Evolutionary conservation across 1,140 invertebrate species (phyloP), one percentile per base, ranked within the genome.

Genomic region (Polypedilum vanderplanki): DNA sequence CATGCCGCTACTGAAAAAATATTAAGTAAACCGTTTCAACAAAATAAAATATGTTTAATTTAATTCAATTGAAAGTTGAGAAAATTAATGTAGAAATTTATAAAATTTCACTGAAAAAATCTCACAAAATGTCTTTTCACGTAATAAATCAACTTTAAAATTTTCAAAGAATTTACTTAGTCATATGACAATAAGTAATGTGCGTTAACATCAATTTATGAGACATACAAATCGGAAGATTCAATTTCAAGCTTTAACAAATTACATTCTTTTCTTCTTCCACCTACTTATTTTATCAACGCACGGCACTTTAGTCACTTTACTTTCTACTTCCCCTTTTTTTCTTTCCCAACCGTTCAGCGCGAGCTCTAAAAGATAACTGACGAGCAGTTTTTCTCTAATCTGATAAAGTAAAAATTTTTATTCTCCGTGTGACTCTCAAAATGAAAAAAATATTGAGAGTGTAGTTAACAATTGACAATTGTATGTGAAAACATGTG

Each of bases 21-120:
- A 57, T 57, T 57, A 57, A 57, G 46, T 57, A 57, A 4, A 57
- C 46, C 12, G 46, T 57, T n/a, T 12, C 12, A n/a, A 57, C n/a
- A 57, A n/a, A 33, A 57, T 57, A 12, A 57, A 57, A 57, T n/a
- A 57, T 57, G n/a, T n/a, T n/a, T 57, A 57, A 57, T 57, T 57
- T 57, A 57, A 57, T 57, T 57, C 46, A 57, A 57, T 57, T 57
- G 46, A 57, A n/a, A 57, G 46, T n/a, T n/a, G 15, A 57, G 46
- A 57, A 57, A 57, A 57, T 33, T 33, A 33, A 3, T 33, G 24
- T 33, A 33, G 24, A 33, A 33, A 33, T 33, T 33, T 33, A 33
- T 33, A 5, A 33, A 33, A 33, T 33, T 33, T 33, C 24, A 3
- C 24, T n/a, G 5, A 33, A 33, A 33, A 33, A 33, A 3, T 33